Base-by-base conservation (phyloP, 2,888 invertebrate genomes). In the Mesorhabditis spiculigera region DNA sequence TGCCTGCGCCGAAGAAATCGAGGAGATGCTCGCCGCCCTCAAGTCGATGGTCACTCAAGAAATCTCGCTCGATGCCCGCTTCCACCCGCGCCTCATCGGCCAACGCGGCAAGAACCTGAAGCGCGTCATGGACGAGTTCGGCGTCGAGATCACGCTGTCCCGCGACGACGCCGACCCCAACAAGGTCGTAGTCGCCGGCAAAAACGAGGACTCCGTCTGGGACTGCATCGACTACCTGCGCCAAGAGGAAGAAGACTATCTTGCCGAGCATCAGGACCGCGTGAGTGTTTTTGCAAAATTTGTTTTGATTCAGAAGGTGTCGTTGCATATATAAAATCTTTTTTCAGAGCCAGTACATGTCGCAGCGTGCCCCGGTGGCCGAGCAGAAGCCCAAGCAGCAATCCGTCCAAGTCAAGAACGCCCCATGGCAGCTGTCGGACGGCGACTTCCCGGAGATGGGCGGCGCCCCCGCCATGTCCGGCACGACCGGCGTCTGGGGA, bases 211-310 rank as follows among this genome's bases (percentile, higher is more conserved):
- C 69, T 91, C 91, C 85, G 94, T 95, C 45, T 89, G 91, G 68
- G 94, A 95, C 85, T 95, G 94, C 75, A 92, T 92, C 87, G 95
- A 96, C 85, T 91, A 93, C 87, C 90, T 98, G 81, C 90, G 94
- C 77, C 92, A 92, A 86, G 88, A 94, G 83, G 94, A 93, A 82
- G 88, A 89, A 75, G 88, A 87, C 83, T 88, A 82, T 82, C 86
- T 88, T 78, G 67, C 68, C 8, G 76, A 78, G 69, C 68, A 70
- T 62, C 68, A 71, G 5, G 76, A 78, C 45, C 72, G 75, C 71
- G 76, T 75, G 65, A 66, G 75, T 74, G n/a, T 74, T 67, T 45
- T 58, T 63, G 3, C n/a, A 13, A 8, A n/a, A 8, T n/a, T n/a
- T 28, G 8, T n/a, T 3, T 63, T 4, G 44, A 4, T 58, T 58